Base-by-base conservation (phyloP, 2,888 invertebrate species). In the Rhamnusium bicolor region DNA sequence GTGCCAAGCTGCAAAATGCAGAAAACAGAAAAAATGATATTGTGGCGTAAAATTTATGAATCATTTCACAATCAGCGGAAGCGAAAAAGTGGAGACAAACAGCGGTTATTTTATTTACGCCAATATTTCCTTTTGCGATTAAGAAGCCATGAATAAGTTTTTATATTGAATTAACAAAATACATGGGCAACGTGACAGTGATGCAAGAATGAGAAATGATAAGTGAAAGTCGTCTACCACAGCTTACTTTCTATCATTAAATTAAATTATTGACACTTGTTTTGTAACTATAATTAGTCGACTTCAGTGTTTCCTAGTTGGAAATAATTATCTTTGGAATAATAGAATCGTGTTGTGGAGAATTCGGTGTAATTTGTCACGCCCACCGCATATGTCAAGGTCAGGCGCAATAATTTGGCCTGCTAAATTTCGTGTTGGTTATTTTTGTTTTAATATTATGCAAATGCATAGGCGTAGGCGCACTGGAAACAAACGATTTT, bases 161-260 rank as follows among this genome's bases (percentile, higher is more conserved):
- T 27, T 14, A 8, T 5, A 14, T 49, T 27, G n/a, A 19, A 24
- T 18, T 14, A 19, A 67, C 46, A 46, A 67, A 67, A 67, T 29
- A 53, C 27, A 29, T 18, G 60, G 18, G 18, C 68, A 18, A 58
- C 54, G 56, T 51, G 68, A 21, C 14, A 32, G 21, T 56, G 56
- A 56, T 46, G 51, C 40, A 54, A 61, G 46, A 10, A 7, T 56
- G 67, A 21, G 56, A 32, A 53, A 40, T 32, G 54, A 53, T 27
- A 54, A 56, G 67, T 67, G 67, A 67, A 67, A 67, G 67, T 67
- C 40, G 46, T 8, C 29, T 21, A 19, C 51, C 58, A 12, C 49
- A 24, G 65, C 67, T 67, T 46, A 46, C 67, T 67, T 56, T 67
- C 67, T 56, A 67, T 56, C 67, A 29, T 66, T 66, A 67, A 56